Base-by-base conservation (phyloP, 2,888 invertebrate species). In the Clunio marinus region DNA sequence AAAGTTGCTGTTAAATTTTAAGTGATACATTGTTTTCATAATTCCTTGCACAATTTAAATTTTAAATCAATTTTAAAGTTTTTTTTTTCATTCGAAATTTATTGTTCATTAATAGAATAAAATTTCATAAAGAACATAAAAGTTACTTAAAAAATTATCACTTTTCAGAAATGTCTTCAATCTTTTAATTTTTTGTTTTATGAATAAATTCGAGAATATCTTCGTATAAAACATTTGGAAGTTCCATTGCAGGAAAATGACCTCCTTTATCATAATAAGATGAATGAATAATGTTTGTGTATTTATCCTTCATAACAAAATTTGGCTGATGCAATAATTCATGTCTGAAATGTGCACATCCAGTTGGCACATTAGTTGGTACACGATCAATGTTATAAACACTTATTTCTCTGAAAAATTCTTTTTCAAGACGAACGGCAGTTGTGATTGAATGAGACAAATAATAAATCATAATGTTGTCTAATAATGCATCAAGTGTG, bases 191-290 rank as follows among this genome's bases (percentile, higher is more conserved):
- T n/a, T n/a, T n/a, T n/a, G 32, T 51, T 57, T 79, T 78, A 0
- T 74, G 72, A 0, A 85, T 80, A 17, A 84, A 84, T 0, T 76
- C 72, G 75, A 82, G 84, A 3, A 93, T 74, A 74, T 92, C 89
- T 0, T 83, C 78, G 0, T 88, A 85, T 37, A 93, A 73, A 0
- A 87, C 71, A 55, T 82, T 76, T 0, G 93, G 91, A 70, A 84
- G 83, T 75, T 93, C 90, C 69, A 91, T 81, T 0, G 90, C 89
- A 0, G 88, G 87, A 74, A 91, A 93, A 75, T 93, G 92, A 0
- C 93, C 93, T 0, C 89, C 90, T 2, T 82, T 80, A 0, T 83
- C 79, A 22, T 84, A 80, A 27, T 84, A 76, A 0, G 81, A 85
- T 71, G 82, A 83, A 32, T 84, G 86, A 1, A 88, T 77, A 62